A percentile compares a stretch with the other conserved stretches of the same genome.
phyloP scores from a whole-genome alignment of 1,140 invertebrate species.

The Drosophila sturtevanti region DNA sequence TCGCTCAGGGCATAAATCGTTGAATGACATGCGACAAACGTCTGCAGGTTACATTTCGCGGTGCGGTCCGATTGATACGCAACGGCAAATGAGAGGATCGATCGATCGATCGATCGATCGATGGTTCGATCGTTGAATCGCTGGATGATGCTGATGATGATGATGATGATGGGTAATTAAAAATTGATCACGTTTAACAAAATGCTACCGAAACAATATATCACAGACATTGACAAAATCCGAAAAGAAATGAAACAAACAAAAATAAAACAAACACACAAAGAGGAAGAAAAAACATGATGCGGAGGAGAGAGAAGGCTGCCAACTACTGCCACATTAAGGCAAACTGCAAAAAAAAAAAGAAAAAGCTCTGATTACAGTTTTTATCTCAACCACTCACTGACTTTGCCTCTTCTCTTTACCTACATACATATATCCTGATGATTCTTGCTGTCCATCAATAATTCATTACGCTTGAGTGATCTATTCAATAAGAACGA shows the following conservation, averaged over 20 bases:
- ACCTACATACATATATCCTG: too few relatives aligned
- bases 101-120: conserved; percentile 31
- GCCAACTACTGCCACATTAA: conserved; percentile 22
- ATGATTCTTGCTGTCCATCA: conserved; percentile 53
- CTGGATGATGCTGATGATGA: conserved; percentile 39
- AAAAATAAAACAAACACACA: not conserved
- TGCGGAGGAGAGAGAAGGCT: not conserved
- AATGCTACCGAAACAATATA: conserved; percentile 81
- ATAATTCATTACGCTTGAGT: conserved; percentile 75
- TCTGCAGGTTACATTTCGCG: conserved; percentile 69
- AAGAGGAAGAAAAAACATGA: not conserved
- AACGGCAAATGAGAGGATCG: conserved; percentile 29
- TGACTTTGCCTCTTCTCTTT: conserved; percentile 21
- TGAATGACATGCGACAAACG: conserved; percentile 79
- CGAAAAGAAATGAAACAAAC: not conserved
- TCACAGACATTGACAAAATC: conserved; percentile 54
- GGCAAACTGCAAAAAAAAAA: not conserved
- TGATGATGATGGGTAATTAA: conserved; percentile 76
- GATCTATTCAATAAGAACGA: conserved; percentile 62
- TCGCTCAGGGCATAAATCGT: conserved; percentile 75
- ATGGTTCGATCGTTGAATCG: conserved; percentile 33
- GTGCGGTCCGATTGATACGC: conserved; percentile 75
- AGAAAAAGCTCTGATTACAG: conserved; percentile 49
- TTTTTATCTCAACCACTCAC: conserved; percentile 24
- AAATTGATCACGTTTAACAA: conserved; percentile 82